Percentiles rank a stretch among this genome's conserved stretches.
Evolutionary conservation across 2,888 invertebrate genomes (phyloP).

Genomic region (Elysia crispata): DNA sequence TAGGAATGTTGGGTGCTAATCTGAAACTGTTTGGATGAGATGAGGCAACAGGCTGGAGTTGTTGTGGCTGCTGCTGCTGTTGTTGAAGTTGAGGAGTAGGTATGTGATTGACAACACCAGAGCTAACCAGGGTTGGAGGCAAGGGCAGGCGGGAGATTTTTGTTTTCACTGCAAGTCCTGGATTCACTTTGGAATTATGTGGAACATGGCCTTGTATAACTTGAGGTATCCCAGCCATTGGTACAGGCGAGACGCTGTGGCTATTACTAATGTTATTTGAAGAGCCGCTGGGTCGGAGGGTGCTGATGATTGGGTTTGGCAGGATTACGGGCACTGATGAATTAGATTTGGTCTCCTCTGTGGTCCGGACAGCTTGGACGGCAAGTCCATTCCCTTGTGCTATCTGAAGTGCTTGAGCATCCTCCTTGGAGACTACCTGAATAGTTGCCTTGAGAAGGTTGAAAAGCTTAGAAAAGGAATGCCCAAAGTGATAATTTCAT

Average conservation of each 20-base stretch:
- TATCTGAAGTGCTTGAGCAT: neutral
- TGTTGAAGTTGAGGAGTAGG: neutral
- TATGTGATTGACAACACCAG: neutral
- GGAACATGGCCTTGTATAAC: no score
- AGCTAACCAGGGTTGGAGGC: constrained; percentile 9
- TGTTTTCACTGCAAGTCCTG: neutral
- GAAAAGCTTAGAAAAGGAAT: neutral
- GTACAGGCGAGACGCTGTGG: no score
- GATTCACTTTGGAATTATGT: no score
- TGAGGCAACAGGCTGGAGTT: neutral
- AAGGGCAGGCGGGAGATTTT: constrained; percentile 40
- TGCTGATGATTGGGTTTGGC: constrained; percentile 40
- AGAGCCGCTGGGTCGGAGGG: constrained; percentile 18
- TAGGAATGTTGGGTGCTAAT: constrained; percentile 32
- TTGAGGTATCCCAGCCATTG: no score
- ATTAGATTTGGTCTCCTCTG: neutral
- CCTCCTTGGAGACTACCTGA: constrained; percentile 35
- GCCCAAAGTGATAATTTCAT: no score
- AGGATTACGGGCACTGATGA: constrained; percentile 14
- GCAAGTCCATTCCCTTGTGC: neutral
- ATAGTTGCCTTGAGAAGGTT: constrained; percentile 20
- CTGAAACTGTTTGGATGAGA: no score
- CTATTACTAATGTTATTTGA: no score
- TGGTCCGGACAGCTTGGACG: neutral
- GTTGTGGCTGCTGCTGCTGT: neutral